A percentile compares a stretch with the other conserved stretches of the same genome.
phyloP scores from a whole-genome alignment of 2,113 vertebrate genomes.

The Hippopotamus amphibius region DNA sequence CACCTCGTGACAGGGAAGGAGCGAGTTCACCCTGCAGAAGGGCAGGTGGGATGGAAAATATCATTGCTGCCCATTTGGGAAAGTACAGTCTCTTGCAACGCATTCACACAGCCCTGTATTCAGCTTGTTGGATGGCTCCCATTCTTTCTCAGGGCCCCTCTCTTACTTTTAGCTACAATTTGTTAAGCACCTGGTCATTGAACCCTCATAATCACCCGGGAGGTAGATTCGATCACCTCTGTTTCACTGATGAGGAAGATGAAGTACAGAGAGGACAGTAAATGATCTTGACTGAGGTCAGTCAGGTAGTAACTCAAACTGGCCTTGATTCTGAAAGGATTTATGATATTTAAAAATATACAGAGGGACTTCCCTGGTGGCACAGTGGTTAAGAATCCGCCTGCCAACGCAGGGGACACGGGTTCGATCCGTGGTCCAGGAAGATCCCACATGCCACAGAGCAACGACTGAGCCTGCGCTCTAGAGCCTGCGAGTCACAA shows the following conservation, averaged over 20 bases:
- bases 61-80: background rate
- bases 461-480: no score
- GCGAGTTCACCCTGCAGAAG: background rate
- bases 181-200: background rate
- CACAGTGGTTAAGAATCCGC: no score
- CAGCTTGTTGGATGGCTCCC: background rate
- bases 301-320: background rate
- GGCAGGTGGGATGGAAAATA: background rate
- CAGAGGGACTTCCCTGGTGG: no score
- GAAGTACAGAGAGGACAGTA: background rate
- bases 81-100: background rate
- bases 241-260: background rate
- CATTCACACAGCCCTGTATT: background rate
- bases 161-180: background rate
- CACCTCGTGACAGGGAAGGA: background rate
- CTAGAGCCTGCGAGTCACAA: no score
- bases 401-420: no score
- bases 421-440: no score
- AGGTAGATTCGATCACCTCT: background rate
- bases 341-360: conserved; percentile 15
- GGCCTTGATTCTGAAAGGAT: background rate
- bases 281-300: background rate
- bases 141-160: background rate
- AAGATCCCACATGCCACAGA: no score
- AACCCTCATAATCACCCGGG: background rate